Evolutionary conservation across 2,797 vertebrate species (phyloP), one percentile per base, ranked within the genome.

Genomic region (Hozukius guyotensis): DNA sequence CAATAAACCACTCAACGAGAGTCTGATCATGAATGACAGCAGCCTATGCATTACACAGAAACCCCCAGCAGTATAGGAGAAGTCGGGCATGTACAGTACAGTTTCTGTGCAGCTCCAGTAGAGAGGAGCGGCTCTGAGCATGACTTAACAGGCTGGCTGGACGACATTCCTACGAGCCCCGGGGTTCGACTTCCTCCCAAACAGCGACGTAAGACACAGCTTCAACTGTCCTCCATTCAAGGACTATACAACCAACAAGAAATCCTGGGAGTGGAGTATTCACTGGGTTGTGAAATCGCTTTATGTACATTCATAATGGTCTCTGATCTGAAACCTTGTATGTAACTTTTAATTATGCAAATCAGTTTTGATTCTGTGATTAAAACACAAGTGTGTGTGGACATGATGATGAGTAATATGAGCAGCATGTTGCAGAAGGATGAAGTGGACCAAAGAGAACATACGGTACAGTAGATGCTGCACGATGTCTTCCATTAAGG

Each of bases 81-180:
- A 67, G 71, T 34, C n/a, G 13, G 75, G 11, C 73, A 67, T 60
- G 64, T 83, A 81, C 63, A 70, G 79, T 80, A 52, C 49, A n/a
- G 72, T 84, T 82, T 85, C 66, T 83, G 72, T 68, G 72, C 56
- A 20, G 62, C 81, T 85, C 34, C 59, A 49, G 62, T 16, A 68
- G 74, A 87, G 80, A 89, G 93, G 93, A 87, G 93, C 77, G 93
- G 89, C 91, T 84, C 65, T 29, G 57, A 83, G 83, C 71, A 73
- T 83, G 83, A 92, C 75, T 79, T 60, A 90, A 90, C 87, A 84
- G 75, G 89, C 94, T 86, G 82, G 93, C 81, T 87, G 46, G 74
- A 86, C 82, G 11, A 82, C 94, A 94, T 95, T 95, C 94, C 90
- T 88, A 63, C 36, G 67, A 87, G 62, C 24, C n/a, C 79, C 60